Conservation (phyloP, 2,888 invertebrate genomes). For the Meteorus cinctellus region DNA sequence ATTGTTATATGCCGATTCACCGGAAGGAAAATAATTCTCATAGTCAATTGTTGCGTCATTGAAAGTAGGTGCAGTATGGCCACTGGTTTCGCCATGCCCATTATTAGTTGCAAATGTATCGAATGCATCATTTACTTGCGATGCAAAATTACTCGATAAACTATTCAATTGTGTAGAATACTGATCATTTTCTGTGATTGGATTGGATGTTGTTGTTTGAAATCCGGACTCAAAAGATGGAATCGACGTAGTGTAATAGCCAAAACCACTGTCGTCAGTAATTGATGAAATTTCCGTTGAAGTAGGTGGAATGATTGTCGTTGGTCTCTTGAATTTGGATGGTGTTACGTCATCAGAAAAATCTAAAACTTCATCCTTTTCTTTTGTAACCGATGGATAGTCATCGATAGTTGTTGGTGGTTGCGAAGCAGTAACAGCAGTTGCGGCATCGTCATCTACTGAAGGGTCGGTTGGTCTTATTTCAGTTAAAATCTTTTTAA, state of each 20-base stretch:
- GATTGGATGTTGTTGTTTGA: constrained; percentile 50
- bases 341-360: constrained; percentile 81
- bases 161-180: constrained; percentile 39
- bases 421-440: constrained; percentile 39
- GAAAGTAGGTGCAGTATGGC: constrained; percentile 47
- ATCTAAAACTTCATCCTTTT: constrained; percentile 85
- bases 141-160: constrained; percentile 66
- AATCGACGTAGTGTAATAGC: constrained; percentile 56
- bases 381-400: constrained; percentile 77
- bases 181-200: constrained; percentile 45
- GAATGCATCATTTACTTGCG: constrained; percentile 75
- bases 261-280: constrained; percentile 45
- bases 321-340: constrained; percentile 61
- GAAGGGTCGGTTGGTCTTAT: constrained; percentile 87
- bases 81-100: constrained; percentile 47
- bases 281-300: constrained; percentile 53
- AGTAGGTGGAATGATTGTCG: constrained; percentile 58
- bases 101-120: constrained; percentile 52
- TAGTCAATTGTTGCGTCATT: constrained; percentile 55
- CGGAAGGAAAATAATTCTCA: constrained; percentile 67
- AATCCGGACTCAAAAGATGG: constrained; percentile 38
- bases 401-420: constrained; percentile 73
- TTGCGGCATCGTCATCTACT: constrained; percentile 68
- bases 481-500: constrained; percentile 83
- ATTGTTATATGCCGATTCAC: constrained; percentile 55